A percentile compares a stretch with the other conserved stretches of the same genome.
These are phyloP conservation scores for Fissipunctia ypsillon DNA, from an alignment of 2,888 invertebrate species.

Conservation along the genomic window DNA sequence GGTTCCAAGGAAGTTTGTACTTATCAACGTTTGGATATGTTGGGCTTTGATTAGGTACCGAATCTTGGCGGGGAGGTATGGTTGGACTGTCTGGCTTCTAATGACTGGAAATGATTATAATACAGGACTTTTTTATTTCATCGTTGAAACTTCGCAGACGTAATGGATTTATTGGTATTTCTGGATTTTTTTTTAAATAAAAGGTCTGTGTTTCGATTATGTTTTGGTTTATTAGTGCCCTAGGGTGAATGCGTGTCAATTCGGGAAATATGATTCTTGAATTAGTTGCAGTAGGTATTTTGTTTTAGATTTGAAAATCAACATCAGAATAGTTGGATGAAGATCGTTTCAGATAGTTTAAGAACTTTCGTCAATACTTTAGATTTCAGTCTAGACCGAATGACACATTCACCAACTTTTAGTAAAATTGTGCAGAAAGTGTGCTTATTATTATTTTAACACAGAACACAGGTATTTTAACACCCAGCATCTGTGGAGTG, in stretches of 20 bases:
- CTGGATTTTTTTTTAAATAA: too few relatives aligned
- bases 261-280: too few relatives aligned
- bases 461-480: not conserved
- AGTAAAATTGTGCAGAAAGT: not conserved
- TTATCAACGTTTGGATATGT: slow-evolving; percentile 62
- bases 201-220: too few relatives aligned
- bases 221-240: too few relatives aligned
- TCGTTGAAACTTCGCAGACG: not conserved
- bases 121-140: not conserved
- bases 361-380: too few relatives aligned
- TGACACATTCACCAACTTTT: not conserved
- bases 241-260: too few relatives aligned
- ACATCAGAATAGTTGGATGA: too few relatives aligned
- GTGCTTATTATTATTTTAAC: not conserved
- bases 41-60: slow-evolving; percentile 51
- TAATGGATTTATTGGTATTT: too few relatives aligned
- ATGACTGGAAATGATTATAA: not conserved
- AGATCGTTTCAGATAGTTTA: too few relatives aligned
- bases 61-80: slow-evolving; percentile 18
- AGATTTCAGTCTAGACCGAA: not conserved
- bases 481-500: slow-evolving; percentile 23
- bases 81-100: too few relatives aligned
- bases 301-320: too few relatives aligned
- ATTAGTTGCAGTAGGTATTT: too few relatives aligned
- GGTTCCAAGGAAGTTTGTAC: slow-evolving; percentile 65